Conservation (phyloP, 2,888 invertebrate species). For the Drosophila setosimentum region DNA sequence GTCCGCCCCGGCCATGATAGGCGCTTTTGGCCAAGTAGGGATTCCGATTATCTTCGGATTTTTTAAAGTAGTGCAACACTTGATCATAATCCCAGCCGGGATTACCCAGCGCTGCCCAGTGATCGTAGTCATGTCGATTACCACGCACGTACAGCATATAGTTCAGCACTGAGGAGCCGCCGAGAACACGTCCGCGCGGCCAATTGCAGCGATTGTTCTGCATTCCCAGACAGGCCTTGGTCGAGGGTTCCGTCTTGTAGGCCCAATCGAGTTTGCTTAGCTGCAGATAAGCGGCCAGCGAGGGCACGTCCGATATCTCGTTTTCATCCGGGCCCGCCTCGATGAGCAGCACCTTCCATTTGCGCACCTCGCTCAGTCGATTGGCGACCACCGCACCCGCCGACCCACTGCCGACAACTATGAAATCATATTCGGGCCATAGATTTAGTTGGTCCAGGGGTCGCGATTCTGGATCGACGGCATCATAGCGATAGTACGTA, state of each 20-base stretch:
- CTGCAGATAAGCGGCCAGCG: constrained; percentile 94
- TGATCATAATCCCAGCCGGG: constrained; percentile 95
- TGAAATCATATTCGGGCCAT: constrained; percentile 92
- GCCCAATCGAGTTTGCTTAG: constrained; percentile 95
- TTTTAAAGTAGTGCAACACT: constrained; percentile 94
- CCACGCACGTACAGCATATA: constrained; percentile 97
- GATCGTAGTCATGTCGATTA: constrained; percentile 93
- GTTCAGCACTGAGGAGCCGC: constrained; percentile 94
- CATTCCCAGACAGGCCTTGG: constrained; percentile 93
- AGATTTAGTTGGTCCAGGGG: constrained; percentile 90
- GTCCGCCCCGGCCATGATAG: constrained; percentile 91
- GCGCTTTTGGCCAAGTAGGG: constrained; percentile 89
- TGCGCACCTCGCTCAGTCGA: constrained; percentile 90
- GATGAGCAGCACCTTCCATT: constrained; percentile 91
- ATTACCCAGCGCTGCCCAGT: constrained; percentile 95
- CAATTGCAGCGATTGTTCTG: constrained; percentile 93
- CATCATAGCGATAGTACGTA: constrained; percentile 92
- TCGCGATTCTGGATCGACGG: constrained; percentile 92
- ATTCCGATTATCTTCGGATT: constrained; percentile 95
- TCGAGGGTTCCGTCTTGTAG: constrained; percentile 94
- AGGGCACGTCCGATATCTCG: constrained; percentile 94
- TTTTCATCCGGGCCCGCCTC: constrained; percentile 96
- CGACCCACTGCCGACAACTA: constrained; percentile 94
- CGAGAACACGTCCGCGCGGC: constrained; percentile 95
- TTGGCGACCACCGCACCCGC: constrained; percentile 96